Evolutionary conservation across 2,113 vertebrate species (phyloP), one percentile per base, ranked within the genome.

Genomic region (Dipodomys spectabilis): DNA sequence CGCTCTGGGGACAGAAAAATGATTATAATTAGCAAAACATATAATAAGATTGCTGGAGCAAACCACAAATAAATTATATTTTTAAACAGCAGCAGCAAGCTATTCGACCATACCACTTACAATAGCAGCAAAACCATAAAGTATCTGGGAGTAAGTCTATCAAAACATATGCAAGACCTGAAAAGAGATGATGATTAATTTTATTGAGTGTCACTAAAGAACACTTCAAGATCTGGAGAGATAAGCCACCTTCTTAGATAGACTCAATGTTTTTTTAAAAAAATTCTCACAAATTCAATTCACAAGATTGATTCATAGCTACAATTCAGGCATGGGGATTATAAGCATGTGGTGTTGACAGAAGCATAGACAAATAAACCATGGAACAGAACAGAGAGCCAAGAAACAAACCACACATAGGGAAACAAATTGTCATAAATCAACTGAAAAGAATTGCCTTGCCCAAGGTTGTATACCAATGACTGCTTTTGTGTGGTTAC

Each of bases 51-150:
- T 57, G 27, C 53, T 39, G 39, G 39, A 39, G 39, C 39, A 95
- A 88, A 94, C 11, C 72, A 19, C 77, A 96, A 75, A 62, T 74
- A 68, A 45, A 44, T 85, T 88, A 28, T 32, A 78, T 87, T 86
- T 91, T 45, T 95, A 77, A 94, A 80, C 23, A 89, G 27, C 35
- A 96, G 30, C 35, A 96, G 80, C 32, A 77, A 91, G 15, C 22
- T 89, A 1, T 67, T 69, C 22, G 28, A 84, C 92, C 80, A 83
- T 35, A 39, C 28, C 45, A 77, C n/a, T 91, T 92, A 72, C 0
- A 91, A 86, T 27, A 84, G 9, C 62, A 75, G 79, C 71, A 68
- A 49, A 92, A 65, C 20, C 81, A 44, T 72, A 49, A 84, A 83
- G 15, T 73, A 22, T 62, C 39, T 77, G 2, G 28, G 13, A 89